Percentiles rank a stretch among this genome's conserved stretches.
phyloP scores from a whole-genome alignment of 2,113 vertebrate genomes.

The Orcinus orca region DNA sequence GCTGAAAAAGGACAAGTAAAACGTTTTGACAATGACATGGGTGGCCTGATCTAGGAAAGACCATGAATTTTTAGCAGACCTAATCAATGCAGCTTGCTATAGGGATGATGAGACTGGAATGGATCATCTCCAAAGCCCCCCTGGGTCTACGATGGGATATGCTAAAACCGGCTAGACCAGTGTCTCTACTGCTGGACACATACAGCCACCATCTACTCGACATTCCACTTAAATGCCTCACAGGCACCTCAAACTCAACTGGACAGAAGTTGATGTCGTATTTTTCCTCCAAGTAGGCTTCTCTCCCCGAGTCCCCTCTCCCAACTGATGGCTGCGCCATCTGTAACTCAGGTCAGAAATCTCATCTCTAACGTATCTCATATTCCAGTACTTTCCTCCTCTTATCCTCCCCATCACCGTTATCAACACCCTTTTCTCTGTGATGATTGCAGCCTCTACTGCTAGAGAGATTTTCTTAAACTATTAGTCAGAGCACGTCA shows the following conservation, averaged over 20 bases:
- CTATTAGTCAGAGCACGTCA: not conserved
- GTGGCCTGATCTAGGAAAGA: not conserved
- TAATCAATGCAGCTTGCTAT: not conserved
- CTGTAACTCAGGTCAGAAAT: not conserved
- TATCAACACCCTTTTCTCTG: not conserved
- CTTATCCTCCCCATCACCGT: not conserved
- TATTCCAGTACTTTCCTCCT: not conserved
- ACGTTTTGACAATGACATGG: not conserved
- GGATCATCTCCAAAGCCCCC: not conserved
- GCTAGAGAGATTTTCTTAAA: not conserved
- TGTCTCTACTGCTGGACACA: not conserved
- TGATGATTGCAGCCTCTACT: not conserved
- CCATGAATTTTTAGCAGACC: not conserved
- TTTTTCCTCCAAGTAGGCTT: too few species aligned
- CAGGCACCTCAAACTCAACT: too few species aligned
- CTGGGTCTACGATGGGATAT: not conserved
- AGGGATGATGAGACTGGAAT: not conserved
- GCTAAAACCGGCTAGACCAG: not conserved
- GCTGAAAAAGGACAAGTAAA: not conserved
- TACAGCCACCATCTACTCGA: fast-evolving
- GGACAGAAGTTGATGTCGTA: not conserved
- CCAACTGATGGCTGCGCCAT: too few species aligned
- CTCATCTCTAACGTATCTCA: fast-evolving
- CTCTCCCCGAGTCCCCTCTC: not conserved
- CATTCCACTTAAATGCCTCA: not conserved